A percentile compares a stretch with the other conserved stretches of the same genome.
These are phyloP conservation scores for Furnarius figulus DNA, from an alignment of 2,113 vertebrate genomes.

Conservation along the genomic window DNA sequence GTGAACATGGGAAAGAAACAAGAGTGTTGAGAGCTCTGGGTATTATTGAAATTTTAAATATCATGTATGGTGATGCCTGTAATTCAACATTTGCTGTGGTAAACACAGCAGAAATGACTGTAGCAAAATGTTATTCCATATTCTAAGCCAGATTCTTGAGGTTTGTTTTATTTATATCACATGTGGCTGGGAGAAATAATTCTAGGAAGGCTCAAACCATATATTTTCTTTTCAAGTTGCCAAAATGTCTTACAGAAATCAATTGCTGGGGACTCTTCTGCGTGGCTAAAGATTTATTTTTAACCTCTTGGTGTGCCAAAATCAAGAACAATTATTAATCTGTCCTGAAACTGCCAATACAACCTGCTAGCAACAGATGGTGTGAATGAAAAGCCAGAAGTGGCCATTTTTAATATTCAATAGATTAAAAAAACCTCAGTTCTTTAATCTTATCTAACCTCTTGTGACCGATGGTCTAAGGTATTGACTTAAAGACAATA, in stretches of 20 bases:
- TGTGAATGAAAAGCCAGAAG: slow-evolving; percentile 54
- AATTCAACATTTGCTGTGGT: slow-evolving; percentile 49
- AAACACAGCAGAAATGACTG: slow-evolving; percentile 39
- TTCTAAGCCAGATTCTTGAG: slow-evolving; percentile 62
- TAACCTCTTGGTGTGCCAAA: slow-evolving; percentile 44
- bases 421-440: slow-evolving; percentile 53
- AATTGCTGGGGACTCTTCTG: neutral
- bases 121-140: slow-evolving; percentile 46
- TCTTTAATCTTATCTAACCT: slow-evolving; percentile 61
- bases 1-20: slow-evolving; percentile 18
- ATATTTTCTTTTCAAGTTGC: slow-evolving; percentile 33
- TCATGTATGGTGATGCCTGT: slow-evolving; percentile 1
- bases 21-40: slow-evolving; percentile 11
- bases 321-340: slow-evolving; percentile 56
- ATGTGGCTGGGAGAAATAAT: slow-evolving; percentile 36
- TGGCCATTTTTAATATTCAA: slow-evolving; percentile 58
- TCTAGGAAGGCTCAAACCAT: slow-evolving; percentile 11
- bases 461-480: slow-evolving; percentile 21
- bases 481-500: slow-evolving; percentile 52
- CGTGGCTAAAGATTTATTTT: slow-evolving; percentile 10
- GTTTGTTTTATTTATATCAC: slow-evolving; percentile 58
- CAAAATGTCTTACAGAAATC: slow-evolving; percentile 36
- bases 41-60: slow-evolving; percentile 48
- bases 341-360: slow-evolving; percentile 51
- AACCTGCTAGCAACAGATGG: slow-evolving; percentile 70